Evolutionary conservation across 1,140 invertebrate species (phyloP).

Genomic region (Probaryconus sp.): DNA sequence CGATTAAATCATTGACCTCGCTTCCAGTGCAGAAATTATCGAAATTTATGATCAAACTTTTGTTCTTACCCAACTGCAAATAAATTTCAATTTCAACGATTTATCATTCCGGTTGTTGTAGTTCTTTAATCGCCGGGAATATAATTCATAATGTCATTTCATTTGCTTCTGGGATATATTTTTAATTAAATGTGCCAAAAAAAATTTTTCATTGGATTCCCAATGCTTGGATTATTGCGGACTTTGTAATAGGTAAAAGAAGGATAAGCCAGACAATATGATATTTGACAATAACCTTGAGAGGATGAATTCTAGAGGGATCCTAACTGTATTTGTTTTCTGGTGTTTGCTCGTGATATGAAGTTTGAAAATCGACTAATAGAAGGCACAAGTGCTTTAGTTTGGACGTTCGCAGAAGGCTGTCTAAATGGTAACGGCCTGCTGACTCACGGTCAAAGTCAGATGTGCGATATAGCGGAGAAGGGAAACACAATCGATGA

Average conservation of each 20-base stretch:
- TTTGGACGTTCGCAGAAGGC: slow-evolving; percentile 21
- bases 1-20: slow-evolving; percentile 9
- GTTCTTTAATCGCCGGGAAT: no score
- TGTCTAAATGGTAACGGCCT: slow-evolving; percentile 51
- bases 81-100: no score
- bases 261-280: slow-evolving; percentile 1
- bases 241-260: no score
- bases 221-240: no score
- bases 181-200: no score
- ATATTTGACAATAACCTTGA: slow-evolving; percentile 25
- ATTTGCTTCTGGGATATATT: no score
- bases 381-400: slow-evolving; percentile 14
- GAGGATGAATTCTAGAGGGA: slow-evolving; percentile 13
- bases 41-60: slow-evolving; percentile 1
- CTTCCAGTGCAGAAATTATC: slow-evolving; percentile 1
- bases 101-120: no score
- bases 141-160: no score
- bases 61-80: no score
- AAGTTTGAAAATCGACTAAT: slow-evolving; percentile 40
- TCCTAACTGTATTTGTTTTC: slow-evolving; percentile 10
- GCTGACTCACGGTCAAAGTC: slow-evolving; percentile 74
- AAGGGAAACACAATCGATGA: slow-evolving; percentile 68
- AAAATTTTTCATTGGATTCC: no score
- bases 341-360: slow-evolving; percentile 8
- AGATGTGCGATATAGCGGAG: slow-evolving; percentile 63